These are phyloP conservation scores for Dolichomitus sp. DNA, from an alignment of 2,888 invertebrate genomes.

Conservation along the genomic window DNA sequence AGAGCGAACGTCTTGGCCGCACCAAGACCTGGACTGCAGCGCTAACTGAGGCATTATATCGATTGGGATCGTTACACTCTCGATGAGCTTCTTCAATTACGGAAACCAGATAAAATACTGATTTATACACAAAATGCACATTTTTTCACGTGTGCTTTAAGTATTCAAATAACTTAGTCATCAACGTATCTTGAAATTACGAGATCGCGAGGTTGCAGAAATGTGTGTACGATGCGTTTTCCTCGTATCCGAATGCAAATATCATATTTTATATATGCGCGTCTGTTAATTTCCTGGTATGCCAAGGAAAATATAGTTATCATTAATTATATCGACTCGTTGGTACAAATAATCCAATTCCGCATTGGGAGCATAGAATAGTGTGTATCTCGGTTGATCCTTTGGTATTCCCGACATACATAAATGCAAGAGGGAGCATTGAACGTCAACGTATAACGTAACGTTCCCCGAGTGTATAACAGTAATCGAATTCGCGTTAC, in stretches of 20 bases:
- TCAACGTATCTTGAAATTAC: constrained; percentile 4
- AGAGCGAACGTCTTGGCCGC: constrained; percentile 8
- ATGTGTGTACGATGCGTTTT: not conserved
- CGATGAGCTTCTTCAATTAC: constrained; percentile 56
- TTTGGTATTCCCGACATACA: constrained; percentile 60
- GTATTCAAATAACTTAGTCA: not conserved
- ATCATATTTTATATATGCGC: constrained; percentile 23
- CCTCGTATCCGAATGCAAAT: constrained; percentile 38
- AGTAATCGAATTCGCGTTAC: constrained; percentile 66
- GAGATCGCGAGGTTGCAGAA: constrained; percentile 1
- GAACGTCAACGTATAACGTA: constrained; percentile 48
- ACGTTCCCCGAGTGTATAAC: constrained; percentile 53
- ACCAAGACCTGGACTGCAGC: not conserved
- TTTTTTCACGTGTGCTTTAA: not conserved
- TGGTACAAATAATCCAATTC: constrained; percentile 65
- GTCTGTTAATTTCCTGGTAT: not conserved
- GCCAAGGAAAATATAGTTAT: constrained; percentile 51
- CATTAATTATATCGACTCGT: constrained; percentile 63
- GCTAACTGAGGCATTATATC: constrained; percentile 14
- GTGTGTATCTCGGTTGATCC: constrained; percentile 38
- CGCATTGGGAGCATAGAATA: constrained; percentile 50
- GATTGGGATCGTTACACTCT: constrained; percentile 26
- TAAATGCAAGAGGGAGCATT: constrained; percentile 62
- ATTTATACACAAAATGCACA: constrained; percentile 34
- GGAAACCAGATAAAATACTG: constrained; percentile 21